Evolutionary conservation across 2,797 vertebrate species (phyloP).

Genomic region (Sebastes aleutianus): DNA sequence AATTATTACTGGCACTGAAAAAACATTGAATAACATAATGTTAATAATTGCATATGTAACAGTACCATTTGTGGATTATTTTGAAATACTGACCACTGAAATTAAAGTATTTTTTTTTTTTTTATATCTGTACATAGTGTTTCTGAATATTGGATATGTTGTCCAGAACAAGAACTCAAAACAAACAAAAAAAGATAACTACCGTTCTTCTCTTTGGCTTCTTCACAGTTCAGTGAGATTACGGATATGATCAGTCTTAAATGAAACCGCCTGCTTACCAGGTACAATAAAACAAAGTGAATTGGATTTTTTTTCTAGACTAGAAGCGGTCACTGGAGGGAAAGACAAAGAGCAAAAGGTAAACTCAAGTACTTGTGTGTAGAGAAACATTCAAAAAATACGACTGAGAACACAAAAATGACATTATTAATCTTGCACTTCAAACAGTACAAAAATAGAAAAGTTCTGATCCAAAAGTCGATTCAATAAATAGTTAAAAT

Average conservation of each 20-base stretch:
- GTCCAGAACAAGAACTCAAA: neutral
- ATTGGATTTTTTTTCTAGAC: neutral
- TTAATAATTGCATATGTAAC: conserved; percentile 9
- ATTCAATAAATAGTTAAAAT: conserved; percentile 93
- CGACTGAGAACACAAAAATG: conserved; percentile 25
- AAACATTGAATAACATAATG: neutral
- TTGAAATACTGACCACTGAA: conserved; percentile 25
- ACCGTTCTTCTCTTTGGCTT: conserved; percentile 46
- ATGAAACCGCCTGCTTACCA: neutral
- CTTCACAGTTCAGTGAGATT: conserved; percentile 75
- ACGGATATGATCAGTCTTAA: conserved; percentile 7
- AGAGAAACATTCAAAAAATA: conserved; percentile 12
- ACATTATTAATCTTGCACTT: conserved; percentile 76
- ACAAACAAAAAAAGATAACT: neutral
- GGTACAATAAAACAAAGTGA: neutral
- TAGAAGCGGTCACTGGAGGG: neutral
- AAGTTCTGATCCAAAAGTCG: conserved; percentile 87
- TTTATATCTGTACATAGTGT: conserved; percentile 13
- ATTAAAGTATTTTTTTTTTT: neutral
- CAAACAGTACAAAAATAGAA: conserved; percentile 98
- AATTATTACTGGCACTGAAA: conserved; percentile 54
- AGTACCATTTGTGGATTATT: conserved; percentile 9
- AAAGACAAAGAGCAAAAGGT: conserved; percentile 23
- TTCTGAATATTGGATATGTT: conserved; percentile 5
- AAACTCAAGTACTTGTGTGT: conserved; percentile 63